Evolutionary conservation across 2,797 vertebrate genomes (phyloP), one percentile per base, ranked within the genome.

Genomic region (Rhinophrynus dorsalis): DNA sequence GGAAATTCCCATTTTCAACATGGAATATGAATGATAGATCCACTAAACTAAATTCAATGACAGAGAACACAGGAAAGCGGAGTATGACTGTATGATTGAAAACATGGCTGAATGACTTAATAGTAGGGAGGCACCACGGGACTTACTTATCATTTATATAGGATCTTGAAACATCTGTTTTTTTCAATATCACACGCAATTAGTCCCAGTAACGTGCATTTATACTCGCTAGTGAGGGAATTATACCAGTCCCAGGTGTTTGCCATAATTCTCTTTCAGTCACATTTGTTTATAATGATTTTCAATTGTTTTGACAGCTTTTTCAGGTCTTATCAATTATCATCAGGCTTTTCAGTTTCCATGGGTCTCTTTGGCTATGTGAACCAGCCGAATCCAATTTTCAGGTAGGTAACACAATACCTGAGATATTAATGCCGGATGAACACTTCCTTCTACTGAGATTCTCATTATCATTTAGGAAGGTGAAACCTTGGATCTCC

Each of bases 291-390:
- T 33, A 73, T 37, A 66, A 51, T 73, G 61, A 59, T 47, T 66
- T 54, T 57, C 61, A 66, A 52, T 59, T 73, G 69, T 66, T 58
- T 58, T 73, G 69, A 73, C 69, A 73, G 69, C 27, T 40, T 73
- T n/a, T 57, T 65, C 45, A 65, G 40, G 62, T 35, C 45, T 62
- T 45, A 38, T 66, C 21, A 33, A 32, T 42, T 73, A 73, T 52
- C 27, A 38, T 59, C 10, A 33, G 27, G 45, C 21, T 23, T 59
- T 63, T 52, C 58, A 71, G 62, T 56, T 64, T 63, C 12, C 40
- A 17, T n/a, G 17, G 32, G 24, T 32, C 11, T n/a, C 17, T 21
- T 13, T 66, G 10, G 11, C 61, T 26, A 33, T 18, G 5, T 71
- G 13, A 48, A 51, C 27, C 9, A 72, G 18, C 13, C 20, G 42